Base-by-base conservation (phyloP, 2,113 vertebrate genomes). In the Erythrocebus patas region DNA sequence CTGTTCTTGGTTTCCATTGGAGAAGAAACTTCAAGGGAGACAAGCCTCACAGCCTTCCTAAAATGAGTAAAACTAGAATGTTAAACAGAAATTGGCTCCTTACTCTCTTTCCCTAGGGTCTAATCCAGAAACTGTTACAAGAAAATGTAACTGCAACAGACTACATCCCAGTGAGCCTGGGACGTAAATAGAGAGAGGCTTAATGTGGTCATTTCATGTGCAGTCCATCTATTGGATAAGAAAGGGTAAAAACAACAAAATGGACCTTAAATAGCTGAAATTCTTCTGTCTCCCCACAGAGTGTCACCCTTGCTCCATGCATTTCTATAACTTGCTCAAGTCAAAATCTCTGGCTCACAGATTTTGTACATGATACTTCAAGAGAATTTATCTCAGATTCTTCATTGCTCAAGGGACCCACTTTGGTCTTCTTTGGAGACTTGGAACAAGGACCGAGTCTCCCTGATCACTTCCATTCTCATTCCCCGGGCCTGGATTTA, bases 261-360 rank as follows among this genome's bases (percentile, higher is more conserved):
- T 76, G 83, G 43, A 89, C 38, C 78, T 70, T 43, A 3, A 1
- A 35, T 48, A 40, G 64, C 5, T 97, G 97, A 97, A 96, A 96
- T 97, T 97, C 96, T 98, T 91, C 91, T 6, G 5, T 97, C 84
- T 98, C 30, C 90, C 89, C 95, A 97, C 97, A 96, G 86, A 4
- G 10, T 97, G 96, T 98, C 96, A 83, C 70, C 68, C 91, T 98
- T 40, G 93, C 88, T 86, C 98, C 70, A 96, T 0, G 5, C 23
- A 35, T 76, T 75, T 48, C 64, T 2, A 4, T 2, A 59, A 18
- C 61, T 87, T 18, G 18, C 32, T 16, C 40, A 32, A n/a, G 5
- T 70, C 23, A 2, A 17, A 40, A 16, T 55, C 66, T 85, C 45
- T 78, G 22, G 93, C 48, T 55, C 80, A 90, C 45, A 68, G 70